phyloP scores from a whole-genome alignment of 2,797 vertebrate genomes.

The Pachyuromys duprasi region DNA sequence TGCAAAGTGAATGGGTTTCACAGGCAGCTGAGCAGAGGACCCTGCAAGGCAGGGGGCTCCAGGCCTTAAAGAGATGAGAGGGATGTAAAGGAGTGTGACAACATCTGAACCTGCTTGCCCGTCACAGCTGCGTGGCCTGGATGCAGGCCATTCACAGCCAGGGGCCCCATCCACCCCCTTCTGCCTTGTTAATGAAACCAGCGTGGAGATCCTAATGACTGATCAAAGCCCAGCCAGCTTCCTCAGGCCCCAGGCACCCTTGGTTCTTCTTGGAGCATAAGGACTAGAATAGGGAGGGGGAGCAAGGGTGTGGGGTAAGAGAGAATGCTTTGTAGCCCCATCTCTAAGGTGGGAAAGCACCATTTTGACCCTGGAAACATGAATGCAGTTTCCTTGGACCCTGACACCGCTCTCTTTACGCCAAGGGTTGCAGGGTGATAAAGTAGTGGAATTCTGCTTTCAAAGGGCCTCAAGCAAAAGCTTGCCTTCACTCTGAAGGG shows the following conservation, averaged over 20 bases:
- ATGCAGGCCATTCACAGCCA: slow-evolving; percentile 65
- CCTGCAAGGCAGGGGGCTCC: slow-evolving; percentile 78
- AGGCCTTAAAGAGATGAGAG: slow-evolving; percentile 81
- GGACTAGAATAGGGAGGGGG: not conserved
- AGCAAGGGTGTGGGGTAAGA: not conserved
- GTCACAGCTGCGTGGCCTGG: slow-evolving; percentile 57
- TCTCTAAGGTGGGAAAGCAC: not conserved
- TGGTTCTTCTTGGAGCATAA: not conserved
- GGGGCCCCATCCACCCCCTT: slow-evolving; percentile 43
- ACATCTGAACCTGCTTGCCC: slow-evolving; percentile 73
- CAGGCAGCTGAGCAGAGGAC: slow-evolving; percentile 79
- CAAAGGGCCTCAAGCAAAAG: not conserved
- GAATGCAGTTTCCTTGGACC: not conserved
- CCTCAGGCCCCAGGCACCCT: slow-evolving; percentile 18
- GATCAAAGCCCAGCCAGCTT: slow-evolving; percentile 74
- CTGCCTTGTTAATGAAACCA: slow-evolving; percentile 76
- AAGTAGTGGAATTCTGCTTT: not conserved
- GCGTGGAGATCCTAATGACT: slow-evolving; percentile 69
- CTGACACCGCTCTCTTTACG: not conserved
- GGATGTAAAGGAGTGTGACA: slow-evolving; percentile 77
- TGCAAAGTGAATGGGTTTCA: slow-evolving; percentile 77
- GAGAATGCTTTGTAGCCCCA: not conserved
- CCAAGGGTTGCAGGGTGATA: not conserved
- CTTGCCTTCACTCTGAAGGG: not conserved
- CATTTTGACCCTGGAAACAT: not conserved